Evolutionary conservation across 2,888 invertebrate species (phyloP), one percentile per base, ranked within the genome.

Genomic region (Sceliomorpha sp.): DNA sequence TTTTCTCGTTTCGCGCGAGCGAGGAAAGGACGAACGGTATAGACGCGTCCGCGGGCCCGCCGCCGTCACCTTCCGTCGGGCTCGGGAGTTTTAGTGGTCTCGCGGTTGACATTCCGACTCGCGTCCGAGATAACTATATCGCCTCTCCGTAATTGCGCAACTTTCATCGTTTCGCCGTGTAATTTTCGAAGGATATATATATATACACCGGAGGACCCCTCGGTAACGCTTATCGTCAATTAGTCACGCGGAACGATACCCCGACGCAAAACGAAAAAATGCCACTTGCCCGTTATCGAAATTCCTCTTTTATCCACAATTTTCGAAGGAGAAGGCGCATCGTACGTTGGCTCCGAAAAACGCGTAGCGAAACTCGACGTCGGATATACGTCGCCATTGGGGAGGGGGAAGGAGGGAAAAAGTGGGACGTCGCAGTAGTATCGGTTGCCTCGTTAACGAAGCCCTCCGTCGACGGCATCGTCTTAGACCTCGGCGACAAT

Each of bases 81-180:
- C 51, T 63, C 63, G 56, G 50, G 68, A 53, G 59, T 76, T 80
- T 81, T 74, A 79, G 78, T 77, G 75, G 83, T 85, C 85, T 87
- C 86, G 82, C 83, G 85, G 86, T 85, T 83, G 84, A 84, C 85
- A 82, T 87, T 86, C 82, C 82, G 77, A 80, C 80, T 81, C 74
- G 73, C 70, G 20, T n/a, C 20, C 20, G 5, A 1, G 2, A 31
- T 37, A 56, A 69, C 77, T 76, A 79, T 78, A 74, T 40, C 20
- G 5, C 20, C 20, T 45, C 60, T 72, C 59, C 75, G 74, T 74
- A 86, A 88, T 84, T 83, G 74, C 73, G 45, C 74, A 86, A 87
- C 76, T 88, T 88, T 86, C 59, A 77, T 82, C 86, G 80, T 87
- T 87, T 59, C 39, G 40, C 42, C 64, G 48, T 37, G 10, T 48